Conservation (phyloP, 2,888 invertebrate genomes). For the Caenorhabditis angaria region DNA sequence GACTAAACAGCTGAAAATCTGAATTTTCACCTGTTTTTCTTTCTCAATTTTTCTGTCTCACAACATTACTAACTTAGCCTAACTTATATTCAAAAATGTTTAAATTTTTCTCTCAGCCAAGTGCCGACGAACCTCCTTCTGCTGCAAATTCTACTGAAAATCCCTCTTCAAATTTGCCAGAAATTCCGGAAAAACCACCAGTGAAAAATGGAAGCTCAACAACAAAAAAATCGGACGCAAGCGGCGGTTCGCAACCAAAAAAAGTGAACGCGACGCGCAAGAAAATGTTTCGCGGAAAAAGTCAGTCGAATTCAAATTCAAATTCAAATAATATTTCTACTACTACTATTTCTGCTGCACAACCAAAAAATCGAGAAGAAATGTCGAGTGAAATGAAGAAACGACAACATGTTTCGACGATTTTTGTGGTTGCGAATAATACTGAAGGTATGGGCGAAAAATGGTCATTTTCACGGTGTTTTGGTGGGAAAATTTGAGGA, state of each 20-base stretch:
- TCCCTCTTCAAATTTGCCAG: not conserved
- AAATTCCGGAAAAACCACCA: not conserved
- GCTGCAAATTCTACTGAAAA: no score
- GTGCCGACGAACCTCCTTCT: no score
- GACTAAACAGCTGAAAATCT: not conserved
- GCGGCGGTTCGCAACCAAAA: no score
- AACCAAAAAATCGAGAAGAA: not conserved
- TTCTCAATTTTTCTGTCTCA: not conserved
- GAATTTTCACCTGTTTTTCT: not conserved
- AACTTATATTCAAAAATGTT: not conserved
- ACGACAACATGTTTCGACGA: slow-evolving; percentile 21
- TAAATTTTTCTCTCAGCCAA: not conserved
- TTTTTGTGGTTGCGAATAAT: slow-evolving; percentile 34
- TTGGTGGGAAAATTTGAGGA: no score
- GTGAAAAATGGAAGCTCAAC: no score
- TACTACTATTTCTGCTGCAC: no score
- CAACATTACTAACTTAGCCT: not conserved
- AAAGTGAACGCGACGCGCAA: not conserved
- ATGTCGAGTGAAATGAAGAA: no score
- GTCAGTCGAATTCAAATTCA: not conserved
- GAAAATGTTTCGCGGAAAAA: slow-evolving; percentile 8
- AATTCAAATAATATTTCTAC: not conserved
- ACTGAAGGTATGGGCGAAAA: slow-evolving; percentile 32
- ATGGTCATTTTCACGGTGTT: no score
- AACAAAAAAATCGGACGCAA: no score